Percentiles rank a stretch among this genome's conserved stretches.
Conservation (phyloP, 2,888 invertebrate species). For the Atethmia centrago region DNA sequence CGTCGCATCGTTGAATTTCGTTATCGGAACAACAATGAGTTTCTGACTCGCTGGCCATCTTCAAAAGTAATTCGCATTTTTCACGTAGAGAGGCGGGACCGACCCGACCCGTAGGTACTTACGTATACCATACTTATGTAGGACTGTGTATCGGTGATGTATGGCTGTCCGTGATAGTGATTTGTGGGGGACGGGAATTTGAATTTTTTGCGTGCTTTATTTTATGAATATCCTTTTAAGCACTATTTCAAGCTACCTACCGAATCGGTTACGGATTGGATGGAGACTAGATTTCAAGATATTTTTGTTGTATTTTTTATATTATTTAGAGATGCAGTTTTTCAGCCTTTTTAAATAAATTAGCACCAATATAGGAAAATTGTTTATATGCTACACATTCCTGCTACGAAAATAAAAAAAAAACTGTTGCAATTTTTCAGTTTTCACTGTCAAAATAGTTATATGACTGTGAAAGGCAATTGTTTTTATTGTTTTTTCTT, state of each 20-base stretch:
- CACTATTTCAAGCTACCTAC: neutral
- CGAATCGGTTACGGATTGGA: neutral
- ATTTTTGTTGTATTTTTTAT: neutral
- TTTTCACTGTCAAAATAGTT: neutral
- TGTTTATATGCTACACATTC: neutral
- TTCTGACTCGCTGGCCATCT: slow-evolving; percentile 87
- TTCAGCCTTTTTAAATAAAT: neutral
- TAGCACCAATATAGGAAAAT: too few species aligned
- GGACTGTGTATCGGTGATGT: slow-evolving; percentile 48
- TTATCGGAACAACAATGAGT: slow-evolving; percentile 88
- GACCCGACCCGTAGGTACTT: slow-evolving; percentile 50
- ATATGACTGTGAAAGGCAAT: neutral
- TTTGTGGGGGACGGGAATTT: slow-evolving; percentile 12
- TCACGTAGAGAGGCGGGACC: slow-evolving; percentile 73
- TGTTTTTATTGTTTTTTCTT: too few species aligned
- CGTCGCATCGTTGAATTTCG: slow-evolving; percentile 74
- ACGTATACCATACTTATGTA: slow-evolving; percentile 22
- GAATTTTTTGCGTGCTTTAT: neutral
- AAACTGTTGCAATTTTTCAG: too few species aligned
- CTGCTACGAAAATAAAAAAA: neutral
- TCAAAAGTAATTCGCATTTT: slow-evolving; percentile 86
- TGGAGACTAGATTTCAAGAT: neutral
- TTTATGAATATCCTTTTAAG: neutral
- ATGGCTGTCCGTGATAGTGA: slow-evolving; percentile 41
- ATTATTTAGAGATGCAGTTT: neutral